Evolutionary conservation across 2,797 vertebrate genomes (phyloP), one percentile per base, ranked within the genome.

Genomic region (Mallotus villosus): DNA sequence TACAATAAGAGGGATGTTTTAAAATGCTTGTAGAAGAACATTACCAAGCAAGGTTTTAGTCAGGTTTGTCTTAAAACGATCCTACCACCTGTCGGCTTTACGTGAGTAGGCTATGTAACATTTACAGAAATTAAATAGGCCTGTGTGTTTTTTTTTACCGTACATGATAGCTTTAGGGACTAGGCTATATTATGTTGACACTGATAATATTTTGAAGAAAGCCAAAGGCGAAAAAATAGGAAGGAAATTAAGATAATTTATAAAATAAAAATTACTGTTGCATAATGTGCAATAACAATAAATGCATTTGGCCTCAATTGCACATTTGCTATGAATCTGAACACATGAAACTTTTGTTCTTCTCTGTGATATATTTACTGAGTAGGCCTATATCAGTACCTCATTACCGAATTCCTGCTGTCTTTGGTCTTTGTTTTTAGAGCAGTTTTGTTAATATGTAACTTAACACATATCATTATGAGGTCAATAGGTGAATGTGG

Each of bases 381-480:
- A 51, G 37, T n/a, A n/a, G n/a, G n/a, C n/a, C n/a, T 27, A 46
- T 53, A 67, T 67, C 51, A 51, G 41, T 7, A 19, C 14, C 64
- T 27, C 64, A 51, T 67, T 67, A 29, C 22, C 64, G 19, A 2
- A 68, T 57, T 14, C 64, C 24, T 65, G 70, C 25, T 29, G 25
- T 25, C 46, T 41, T 46, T 65, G 51, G 32, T 63, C 67, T 75
- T 57, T 29, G 22, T 61, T 63, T 67, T 63, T 49, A 22, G 66
- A 61, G 25, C 9, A 46, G 24, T 63, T 78, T 67, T 64, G 74
- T 85, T 81, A 83, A 85, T 51, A 76, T 69, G 68, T 80, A 73
- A 80, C 72, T 69, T 67, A 63, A 63, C 76, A 72, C 65, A 67
- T 78, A 77, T 72, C 68, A 76, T 75, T 49, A 22, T 70, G 73